Percentiles rank a stretch among this genome's conserved stretches.
Conservation (phyloP, 2,888 invertebrate genomes). For the Meiosimyza decipiens region DNA sequence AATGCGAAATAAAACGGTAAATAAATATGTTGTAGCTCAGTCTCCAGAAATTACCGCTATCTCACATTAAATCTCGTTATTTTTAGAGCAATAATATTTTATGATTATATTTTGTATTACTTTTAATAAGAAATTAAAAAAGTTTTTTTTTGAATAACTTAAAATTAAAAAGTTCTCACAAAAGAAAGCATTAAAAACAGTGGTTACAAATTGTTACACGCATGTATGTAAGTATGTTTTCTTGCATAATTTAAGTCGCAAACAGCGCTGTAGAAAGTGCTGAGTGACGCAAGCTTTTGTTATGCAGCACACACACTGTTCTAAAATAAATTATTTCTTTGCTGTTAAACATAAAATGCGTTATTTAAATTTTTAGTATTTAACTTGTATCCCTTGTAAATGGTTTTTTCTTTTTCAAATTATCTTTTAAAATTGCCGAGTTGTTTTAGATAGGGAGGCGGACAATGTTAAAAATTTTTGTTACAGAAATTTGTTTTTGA, state of each 20-base stretch:
- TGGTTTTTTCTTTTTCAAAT: neutral
- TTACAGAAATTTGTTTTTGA: neutral
- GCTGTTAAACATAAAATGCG: constrained; percentile 1
- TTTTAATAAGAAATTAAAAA: constrained; percentile 43
- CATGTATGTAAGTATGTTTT: too few relatives aligned
- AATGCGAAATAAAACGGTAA: constrained; percentile 58
- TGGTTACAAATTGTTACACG: too few relatives aligned
- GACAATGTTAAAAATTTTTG: constrained; percentile 2
- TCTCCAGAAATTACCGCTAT: constrained; percentile 65
- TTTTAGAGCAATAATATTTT: constrained; percentile 28
- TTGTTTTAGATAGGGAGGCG: too few relatives aligned
- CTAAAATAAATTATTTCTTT: neutral
- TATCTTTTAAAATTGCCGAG: too few relatives aligned
- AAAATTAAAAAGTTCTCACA: constrained; percentile 1
- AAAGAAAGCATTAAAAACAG: too few relatives aligned
- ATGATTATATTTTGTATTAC: constrained; percentile 44
- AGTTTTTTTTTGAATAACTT: constrained; percentile 25
- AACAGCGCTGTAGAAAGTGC: too few relatives aligned
- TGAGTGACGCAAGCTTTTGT: too few relatives aligned
- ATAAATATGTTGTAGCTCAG: constrained; percentile 67
- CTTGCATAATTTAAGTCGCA: too few relatives aligned
- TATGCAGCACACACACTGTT: too few relatives aligned
- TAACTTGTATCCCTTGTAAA: neutral
- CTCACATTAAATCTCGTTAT: constrained; percentile 38
- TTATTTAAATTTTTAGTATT: constrained; percentile 15